Evolutionary conservation across 2,113 vertebrate genomes (phyloP).

Genomic region (Collichthys lucidus): DNA sequence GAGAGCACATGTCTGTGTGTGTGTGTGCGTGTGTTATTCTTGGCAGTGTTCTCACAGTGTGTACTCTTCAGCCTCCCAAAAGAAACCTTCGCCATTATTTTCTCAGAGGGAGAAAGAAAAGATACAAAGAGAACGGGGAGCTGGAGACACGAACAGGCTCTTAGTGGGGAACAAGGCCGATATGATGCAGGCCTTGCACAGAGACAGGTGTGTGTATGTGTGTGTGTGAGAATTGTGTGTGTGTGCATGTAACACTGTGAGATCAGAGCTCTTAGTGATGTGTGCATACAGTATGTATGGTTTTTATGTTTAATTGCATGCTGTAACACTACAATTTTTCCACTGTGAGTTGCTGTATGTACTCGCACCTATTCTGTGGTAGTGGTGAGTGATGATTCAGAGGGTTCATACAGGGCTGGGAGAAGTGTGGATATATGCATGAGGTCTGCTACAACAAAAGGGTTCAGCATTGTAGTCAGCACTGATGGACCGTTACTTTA

Average conservation of each 20-base stretch:
- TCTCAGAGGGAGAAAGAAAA: conserved; percentile 55
- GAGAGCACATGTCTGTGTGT: conserved; percentile 38
- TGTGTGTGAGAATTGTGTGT: background rate
- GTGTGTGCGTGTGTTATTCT: conserved; percentile 63
- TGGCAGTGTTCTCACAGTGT: conserved; percentile 59
- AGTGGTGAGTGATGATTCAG: conserved; percentile 11
- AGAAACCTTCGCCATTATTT: conserved; percentile 67
- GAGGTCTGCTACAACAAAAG: background rate
- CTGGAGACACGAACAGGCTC: conserved; percentile 56
- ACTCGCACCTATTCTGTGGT: conserved; percentile 12
- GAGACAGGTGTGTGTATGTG: conserved; percentile 31
- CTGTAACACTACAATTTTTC: conserved; percentile 5
- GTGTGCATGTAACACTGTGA: conserved; percentile 2
- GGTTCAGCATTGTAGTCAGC: too few relatives aligned
- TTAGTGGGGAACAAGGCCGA: conserved; percentile 61
- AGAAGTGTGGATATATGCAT: background rate
- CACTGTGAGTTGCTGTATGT: background rate
- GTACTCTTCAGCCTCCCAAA: conserved; percentile 56
- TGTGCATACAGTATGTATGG: background rate
- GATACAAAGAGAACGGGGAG: conserved; percentile 45
- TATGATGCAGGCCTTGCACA: conserved; percentile 54
- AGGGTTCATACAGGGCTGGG: background rate
- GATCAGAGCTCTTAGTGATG: conserved; percentile 4
- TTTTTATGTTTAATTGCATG: conserved; percentile 11
- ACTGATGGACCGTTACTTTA: background rate